A percentile compares a stretch with the other conserved stretches of the same genome.
These are phyloP conservation scores for Leptogaster cylindrica DNA, from an alignment of 2,888 invertebrate genomes.

Conservation along the genomic window DNA sequence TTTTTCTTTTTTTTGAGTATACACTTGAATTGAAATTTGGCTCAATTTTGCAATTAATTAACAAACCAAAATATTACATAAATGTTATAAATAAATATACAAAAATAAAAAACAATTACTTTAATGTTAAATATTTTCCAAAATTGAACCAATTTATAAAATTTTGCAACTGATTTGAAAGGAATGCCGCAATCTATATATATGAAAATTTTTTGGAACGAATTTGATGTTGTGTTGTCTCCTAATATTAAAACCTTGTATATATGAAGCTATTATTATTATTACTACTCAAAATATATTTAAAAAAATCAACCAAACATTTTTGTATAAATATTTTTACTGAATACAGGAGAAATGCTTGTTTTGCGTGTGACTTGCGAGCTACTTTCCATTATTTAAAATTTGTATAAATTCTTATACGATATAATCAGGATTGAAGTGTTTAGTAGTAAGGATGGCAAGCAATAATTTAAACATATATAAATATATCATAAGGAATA, in stretches of 20 bases:
- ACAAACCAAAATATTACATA: neutral
- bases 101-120: neutral
- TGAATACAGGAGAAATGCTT: slow-evolving; percentile 13
- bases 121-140: no score
- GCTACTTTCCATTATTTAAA: slow-evolving; percentile 25
- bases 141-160: slow-evolving; percentile 15
- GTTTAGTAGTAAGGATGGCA: slow-evolving; percentile 27
- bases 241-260: slow-evolving; percentile 29
- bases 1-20: slow-evolving; percentile 22
- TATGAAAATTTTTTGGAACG: slow-evolving; percentile 39
- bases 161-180: slow-evolving; percentile 14
- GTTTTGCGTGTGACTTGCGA: slow-evolving; percentile 25
- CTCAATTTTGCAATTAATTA: neutral
- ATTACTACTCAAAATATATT: no score
- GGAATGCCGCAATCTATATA: slow-evolving; percentile 33
- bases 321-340: slow-evolving; percentile 15
- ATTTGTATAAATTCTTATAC: slow-evolving; percentile 17
- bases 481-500: slow-evolving; percentile 17
- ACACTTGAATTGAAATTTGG: slow-evolving; percentile 7
- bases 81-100: neutral
- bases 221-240: slow-evolving; percentile 43
- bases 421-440: neutral
- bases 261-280: slow-evolving; percentile 20
- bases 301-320: slow-evolving; percentile 1
- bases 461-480: neutral